Evolutionary conservation across 2,797 vertebrate genomes (phyloP), one percentile per base, ranked within the genome.

Genomic region (Delichon dasypus): DNA sequence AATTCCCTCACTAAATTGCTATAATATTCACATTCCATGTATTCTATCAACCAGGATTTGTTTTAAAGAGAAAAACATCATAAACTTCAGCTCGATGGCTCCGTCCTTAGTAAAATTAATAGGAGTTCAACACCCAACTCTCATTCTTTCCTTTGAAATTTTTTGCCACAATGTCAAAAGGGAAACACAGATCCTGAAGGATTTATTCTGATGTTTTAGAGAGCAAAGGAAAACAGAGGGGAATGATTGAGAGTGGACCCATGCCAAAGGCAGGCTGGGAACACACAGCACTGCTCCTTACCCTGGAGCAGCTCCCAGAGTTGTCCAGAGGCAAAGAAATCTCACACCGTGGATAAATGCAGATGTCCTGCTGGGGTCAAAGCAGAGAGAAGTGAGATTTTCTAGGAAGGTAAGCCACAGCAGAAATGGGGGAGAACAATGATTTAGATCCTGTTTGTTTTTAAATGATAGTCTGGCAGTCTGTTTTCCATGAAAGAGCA

Each of bases 241-340:
- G 61, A 51, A 44, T 9, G 11, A 6, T 13, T 5, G 34, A 22
- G 64, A 30, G 34, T 16, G 20, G 26, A 65, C 7, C 22, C 64
- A 62, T 14, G 9, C 13, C 65, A 42, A 42, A 15, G 32, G 34
- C 51, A 79, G 47, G 53, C 34, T 57, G 23, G 42, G 47, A 61
- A 13, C 30, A 50, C 88, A 42, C 3, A 7, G 50, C 60, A 38
- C 14, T 7, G 1, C 64, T 64, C 9, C 0, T 30, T 22, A 18
- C 19, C 18, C 23, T 0, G 0, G 40, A 30, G 57, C 38, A 42
- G 44, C 32, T 47, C 44, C n/a, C 1, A 0, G 12, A 0, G 0
- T 0, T 13, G 5, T 9, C 21, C 81, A 66, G 68, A 26, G 60
- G 47, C 27, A 27, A 22, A 11, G n/a, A 22, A 48, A 10, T 38